Evolutionary conservation across 2,113 vertebrate genomes (phyloP).

Genomic region (Pseudolaguvia tuberculata): DNA sequence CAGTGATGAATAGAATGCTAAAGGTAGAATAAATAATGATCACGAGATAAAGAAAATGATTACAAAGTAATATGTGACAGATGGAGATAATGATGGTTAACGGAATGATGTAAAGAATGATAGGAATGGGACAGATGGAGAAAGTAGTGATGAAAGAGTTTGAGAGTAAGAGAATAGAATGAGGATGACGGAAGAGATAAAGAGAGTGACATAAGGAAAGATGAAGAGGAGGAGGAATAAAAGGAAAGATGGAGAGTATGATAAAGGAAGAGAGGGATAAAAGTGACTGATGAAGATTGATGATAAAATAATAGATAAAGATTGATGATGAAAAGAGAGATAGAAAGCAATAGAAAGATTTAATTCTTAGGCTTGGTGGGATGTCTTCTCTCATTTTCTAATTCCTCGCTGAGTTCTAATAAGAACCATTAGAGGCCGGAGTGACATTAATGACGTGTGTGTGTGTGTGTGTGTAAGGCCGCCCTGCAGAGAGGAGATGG

Average conservation of each 20-base stretch:
- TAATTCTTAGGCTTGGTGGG: constrained; percentile 47
- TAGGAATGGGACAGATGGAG: background rate
- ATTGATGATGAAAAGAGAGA: constrained; percentile 11
- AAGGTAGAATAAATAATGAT: background rate
- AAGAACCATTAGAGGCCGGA: constrained; percentile 54
- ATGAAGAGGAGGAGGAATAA: background rate
- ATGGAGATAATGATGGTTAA: background rate
- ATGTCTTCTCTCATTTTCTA: constrained; percentile 56
- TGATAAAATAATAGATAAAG: background rate
- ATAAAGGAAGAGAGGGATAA: background rate
- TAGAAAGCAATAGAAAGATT: constrained; percentile 32
- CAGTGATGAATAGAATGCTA: background rate
- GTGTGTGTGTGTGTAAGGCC: constrained; percentile 2
- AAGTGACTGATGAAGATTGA: background rate
- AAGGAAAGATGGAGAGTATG: background rate
- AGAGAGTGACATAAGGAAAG: background rate
- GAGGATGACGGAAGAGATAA: background rate
- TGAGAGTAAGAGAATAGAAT: background rate
- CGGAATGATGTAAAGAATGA: too few relatives aligned
- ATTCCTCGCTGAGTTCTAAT: constrained; percentile 58
- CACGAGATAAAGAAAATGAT: too few relatives aligned
- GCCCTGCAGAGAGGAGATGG: constrained; percentile 23
- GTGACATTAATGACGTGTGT: constrained; percentile 55
- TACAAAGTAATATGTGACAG: too few relatives aligned
- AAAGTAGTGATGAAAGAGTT: background rate